phyloP scores from a whole-genome alignment of 2,888 invertebrate genomes.

The Caenorhabditis angaria region DNA sequence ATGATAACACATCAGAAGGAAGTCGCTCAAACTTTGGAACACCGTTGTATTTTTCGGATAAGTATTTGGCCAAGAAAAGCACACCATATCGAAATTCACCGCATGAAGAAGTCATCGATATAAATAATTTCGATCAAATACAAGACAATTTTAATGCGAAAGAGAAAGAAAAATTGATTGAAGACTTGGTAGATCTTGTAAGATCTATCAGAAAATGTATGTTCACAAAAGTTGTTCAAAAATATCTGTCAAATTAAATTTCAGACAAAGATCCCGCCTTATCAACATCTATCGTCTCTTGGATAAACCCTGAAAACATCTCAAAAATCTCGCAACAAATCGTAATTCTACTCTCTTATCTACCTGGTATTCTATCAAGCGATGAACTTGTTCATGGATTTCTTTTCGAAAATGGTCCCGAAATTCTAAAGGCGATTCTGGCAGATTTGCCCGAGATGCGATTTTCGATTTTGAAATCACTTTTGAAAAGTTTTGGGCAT shows the following conservation, averaged over 20 bases:
- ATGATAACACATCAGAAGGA: background rate
- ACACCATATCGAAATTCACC: background rate
- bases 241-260: background rate
- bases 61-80: too few relatives aligned
- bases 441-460: slow-evolving; percentile 24
- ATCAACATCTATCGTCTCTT: slow-evolving; percentile 11
- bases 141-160: slow-evolving; percentile 1
- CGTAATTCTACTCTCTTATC: slow-evolving; percentile 18
- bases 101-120: background rate
- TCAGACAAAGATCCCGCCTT: slow-evolving; percentile 28
- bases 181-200: slow-evolving; percentile 25
- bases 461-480: slow-evolving; percentile 13
- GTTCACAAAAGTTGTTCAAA: background rate
- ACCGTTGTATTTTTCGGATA: background rate
- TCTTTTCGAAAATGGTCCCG: slow-evolving; percentile 25
- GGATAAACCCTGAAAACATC: slow-evolving; percentile 22
- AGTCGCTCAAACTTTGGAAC: slow-evolving; percentile 2
- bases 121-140: background rate
- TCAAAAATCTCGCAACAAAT: slow-evolving; percentile 15
- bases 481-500: slow-evolving; percentile 6
- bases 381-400: slow-evolving; percentile 25
- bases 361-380: slow-evolving; percentile 14
- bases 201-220: slow-evolving; percentile 26
- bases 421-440: slow-evolving; percentile 12
- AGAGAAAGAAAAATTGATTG: slow-evolving; percentile 22